These are phyloP conservation scores for Apodemia hepburni DNA, from an alignment of 2,888 invertebrate species.

Conservation along the genomic window DNA sequence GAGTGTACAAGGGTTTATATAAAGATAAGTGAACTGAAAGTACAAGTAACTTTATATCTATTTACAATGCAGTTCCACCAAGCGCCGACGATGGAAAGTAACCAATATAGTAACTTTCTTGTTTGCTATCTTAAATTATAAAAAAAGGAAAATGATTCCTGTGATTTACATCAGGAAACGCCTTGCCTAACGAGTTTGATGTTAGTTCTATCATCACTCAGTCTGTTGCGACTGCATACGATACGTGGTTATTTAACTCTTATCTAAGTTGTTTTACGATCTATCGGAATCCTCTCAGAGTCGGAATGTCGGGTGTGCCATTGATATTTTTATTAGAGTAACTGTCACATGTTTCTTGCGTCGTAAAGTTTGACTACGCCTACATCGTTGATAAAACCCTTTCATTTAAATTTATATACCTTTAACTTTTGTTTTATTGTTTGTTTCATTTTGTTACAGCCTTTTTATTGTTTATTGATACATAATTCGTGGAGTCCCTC, in stretches of 20 bases:
- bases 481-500: too few species aligned
- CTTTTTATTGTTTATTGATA: conserved; percentile 9
- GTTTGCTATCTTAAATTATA: too few species aligned
- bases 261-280: conserved; percentile 33
- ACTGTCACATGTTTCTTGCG: conserved; percentile 12
- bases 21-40: too few species aligned
- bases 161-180: neutral
- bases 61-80: too few species aligned
- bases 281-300: conserved; percentile 36
- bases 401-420: conserved; percentile 10
- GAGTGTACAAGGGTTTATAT: too few species aligned
- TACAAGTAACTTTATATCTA: too few species aligned
- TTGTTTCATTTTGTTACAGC: conserved; percentile 12
- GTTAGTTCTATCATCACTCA: neutral
- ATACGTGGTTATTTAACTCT: conserved; percentile 7
- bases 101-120: too few species aligned
- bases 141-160: neutral
- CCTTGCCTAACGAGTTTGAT: neutral
- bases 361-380: conserved; percentile 15
- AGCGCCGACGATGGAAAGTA: too few species aligned
- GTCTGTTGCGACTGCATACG: neutral
- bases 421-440: conserved; percentile 9
- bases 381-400: conserved; percentile 14
- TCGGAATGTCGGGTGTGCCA: conserved; percentile 24
- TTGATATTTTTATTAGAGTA: conserved; percentile 14